Base-by-base conservation (phyloP, 1,140 invertebrate species). In the Lutraria rhynchaena region DNA sequence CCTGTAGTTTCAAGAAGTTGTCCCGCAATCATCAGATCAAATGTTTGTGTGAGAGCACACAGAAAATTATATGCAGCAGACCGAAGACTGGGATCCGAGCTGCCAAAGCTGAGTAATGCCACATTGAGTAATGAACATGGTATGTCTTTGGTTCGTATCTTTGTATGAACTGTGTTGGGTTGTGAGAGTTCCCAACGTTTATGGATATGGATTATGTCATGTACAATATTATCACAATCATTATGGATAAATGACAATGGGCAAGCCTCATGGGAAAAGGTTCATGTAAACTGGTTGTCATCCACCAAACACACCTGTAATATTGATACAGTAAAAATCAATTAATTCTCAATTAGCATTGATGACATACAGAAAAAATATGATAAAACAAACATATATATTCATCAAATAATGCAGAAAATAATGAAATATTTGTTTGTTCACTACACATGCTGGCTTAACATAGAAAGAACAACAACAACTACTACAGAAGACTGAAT, bases 201-300 rank as follows among this genome's bases (percentile, higher is more conserved):
- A 70, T 98, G 94, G 84, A 99, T 99, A 89, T 99, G 98, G 89
- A 99, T 98, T 85, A 99, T 98, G 58, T 97, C 97, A 93, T 99
- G 97, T 15, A 99, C 98, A 87, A 99, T 99, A 87, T 95, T 98
- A 91, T 99, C 98, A 93, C 98, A 99, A 92, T 99, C 98, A 90
- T 98, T 98, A 93, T 99, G 98, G 85, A 99, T 99, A 92, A 99
- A 99, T 84, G 97, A 98, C 15, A 99, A 93, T 7, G 98, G 97
- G 1, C 97, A 97, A 85, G 96, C 96, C 92, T 99, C 98, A 92
- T 99, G 99, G 49, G 97, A 95, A 85, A 99, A 99, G 0, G 97
- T 98, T 53, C 99, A 90, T 0, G 98, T 99, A 90, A 99, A 99
- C 92, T 99, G 98, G 93, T 99, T 99, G 93, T 99, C 98, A 92